Evolutionary conservation across 2,113 vertebrate genomes (phyloP).

Genomic region (Clarias gariepinus): DNA sequence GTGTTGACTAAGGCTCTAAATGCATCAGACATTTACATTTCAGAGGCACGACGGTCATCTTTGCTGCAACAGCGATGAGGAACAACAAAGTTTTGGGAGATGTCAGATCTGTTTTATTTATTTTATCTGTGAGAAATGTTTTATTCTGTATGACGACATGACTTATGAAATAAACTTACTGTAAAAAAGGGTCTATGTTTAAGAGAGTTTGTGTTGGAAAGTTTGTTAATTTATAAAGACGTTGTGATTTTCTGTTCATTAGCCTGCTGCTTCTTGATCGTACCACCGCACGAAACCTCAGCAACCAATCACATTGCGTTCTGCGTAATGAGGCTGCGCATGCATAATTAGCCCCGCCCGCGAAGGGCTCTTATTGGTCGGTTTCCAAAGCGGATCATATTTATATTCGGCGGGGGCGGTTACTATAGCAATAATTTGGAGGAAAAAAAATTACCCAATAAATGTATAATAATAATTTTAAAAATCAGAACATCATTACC

Average conservation of each 20-base stretch:
- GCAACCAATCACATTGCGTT: slow-evolving; percentile 60
- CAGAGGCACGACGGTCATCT: too few relatives aligned
- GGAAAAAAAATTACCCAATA: background rate
- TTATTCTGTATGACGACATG: background rate
- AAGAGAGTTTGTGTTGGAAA: background rate
- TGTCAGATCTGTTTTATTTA: background rate
- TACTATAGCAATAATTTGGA: slow-evolving; percentile 6
- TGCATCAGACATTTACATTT: too few relatives aligned
- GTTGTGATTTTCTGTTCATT: background rate
- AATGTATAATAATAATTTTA: background rate
- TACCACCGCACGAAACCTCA: background rate
- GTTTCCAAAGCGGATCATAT: slow-evolving; percentile 18
- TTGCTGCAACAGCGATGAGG: background rate
- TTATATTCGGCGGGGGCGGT: slow-evolving; percentile 41
- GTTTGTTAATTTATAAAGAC: background rate
- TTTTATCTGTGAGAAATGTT: background rate
- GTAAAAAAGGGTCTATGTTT: background rate
- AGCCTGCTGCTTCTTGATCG: too few relatives aligned
- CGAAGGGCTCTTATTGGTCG: slow-evolving; percentile 44
- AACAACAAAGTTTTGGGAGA: background rate
- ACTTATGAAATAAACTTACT: background rate
- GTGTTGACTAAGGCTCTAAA: too few relatives aligned
- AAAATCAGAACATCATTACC: background rate
- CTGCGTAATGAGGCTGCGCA: background rate
- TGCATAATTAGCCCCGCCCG: slow-evolving; percentile 60